Evolutionary conservation across 2,113 vertebrate species (phyloP), one percentile per base, ranked within the genome.

Genomic region (Cyanistes caeruleus): DNA sequence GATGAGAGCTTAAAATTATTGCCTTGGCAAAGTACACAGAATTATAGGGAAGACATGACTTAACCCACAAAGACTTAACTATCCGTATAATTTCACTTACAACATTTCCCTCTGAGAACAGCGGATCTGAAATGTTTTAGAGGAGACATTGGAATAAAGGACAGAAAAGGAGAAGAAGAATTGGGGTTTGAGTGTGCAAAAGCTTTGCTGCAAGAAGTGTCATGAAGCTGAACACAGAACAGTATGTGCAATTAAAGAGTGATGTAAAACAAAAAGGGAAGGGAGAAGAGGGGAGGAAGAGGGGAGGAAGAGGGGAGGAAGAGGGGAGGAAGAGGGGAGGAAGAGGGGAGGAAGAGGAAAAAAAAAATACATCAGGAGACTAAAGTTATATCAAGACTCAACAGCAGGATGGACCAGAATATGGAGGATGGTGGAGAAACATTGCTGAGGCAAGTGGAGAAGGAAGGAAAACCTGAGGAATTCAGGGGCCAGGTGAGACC

Each of bases 151-250:
- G 31, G 28, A 68, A 86, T 55, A 90, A 77, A 84, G 21, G 27
- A 17, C 35, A 44, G 3, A 55, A 62, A 77, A 69, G 13, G n/a
- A 33, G 23, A 41, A 58, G 56, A 51, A 58, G 10, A 65, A 7
- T 1, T 33, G 31, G 11, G 33, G 21, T 41, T 37, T 25, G 43
- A 73, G 35, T 4, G 41, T 78, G 39, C 10, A 56, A 55, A 31
- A 82, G n/a, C 9, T 81, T 58, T 78, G 35, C 15, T 9, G 1
- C 18, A 72, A 63, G 37, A n/a, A 75, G 16, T 7, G 25, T 9
- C 4, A 1, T 0, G 8, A 55, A 72, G 31, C 14, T 68, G 70
- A 51, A 25, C 10, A 60, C 0, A 0, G 39, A 46, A 25, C 24
- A 19, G 6, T 33, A 2, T 2, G 14, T 13, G 46, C 28, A 65